Evolutionary conservation across 2,113 vertebrate species (phyloP).

Genomic region (Thamnophis sirtalis): DNA sequence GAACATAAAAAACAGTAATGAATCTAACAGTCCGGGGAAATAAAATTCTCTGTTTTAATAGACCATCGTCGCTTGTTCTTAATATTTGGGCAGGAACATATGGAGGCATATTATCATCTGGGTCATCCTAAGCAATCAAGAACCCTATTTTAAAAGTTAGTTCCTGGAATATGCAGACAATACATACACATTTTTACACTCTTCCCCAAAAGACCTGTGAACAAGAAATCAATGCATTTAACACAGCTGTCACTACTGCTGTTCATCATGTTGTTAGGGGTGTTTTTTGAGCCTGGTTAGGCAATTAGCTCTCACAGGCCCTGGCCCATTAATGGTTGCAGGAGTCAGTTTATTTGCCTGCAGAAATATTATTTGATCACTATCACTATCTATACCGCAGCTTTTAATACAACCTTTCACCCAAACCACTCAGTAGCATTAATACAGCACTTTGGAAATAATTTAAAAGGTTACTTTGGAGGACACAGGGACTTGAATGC

Average conservation of each 20-base stretch:
- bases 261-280: not conserved
- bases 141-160: not conserved
- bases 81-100: not conserved
- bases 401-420: not conserved
- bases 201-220: not conserved
- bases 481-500: not conserved
- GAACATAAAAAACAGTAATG: not conserved
- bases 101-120: not conserved
- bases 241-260: not conserved
- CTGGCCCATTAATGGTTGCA: not conserved
- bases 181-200: not conserved
- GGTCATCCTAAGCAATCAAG: not conserved
- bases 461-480: not conserved
- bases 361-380: not conserved
- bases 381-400: not conserved
- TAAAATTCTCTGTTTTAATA: not conserved
- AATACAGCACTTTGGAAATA: not conserved
- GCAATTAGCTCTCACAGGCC: not conserved
- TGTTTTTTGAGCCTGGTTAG: not conserved
- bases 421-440: not conserved
- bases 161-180: not conserved
- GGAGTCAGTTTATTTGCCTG: not conserved
- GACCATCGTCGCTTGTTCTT: not conserved
- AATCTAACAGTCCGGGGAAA: not conserved
- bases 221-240: not conserved